These are phyloP conservation scores for Blastomussa wellsi DNA, from an alignment of 92 coral and sea anemone species.

Conservation along the genomic window DNA sequence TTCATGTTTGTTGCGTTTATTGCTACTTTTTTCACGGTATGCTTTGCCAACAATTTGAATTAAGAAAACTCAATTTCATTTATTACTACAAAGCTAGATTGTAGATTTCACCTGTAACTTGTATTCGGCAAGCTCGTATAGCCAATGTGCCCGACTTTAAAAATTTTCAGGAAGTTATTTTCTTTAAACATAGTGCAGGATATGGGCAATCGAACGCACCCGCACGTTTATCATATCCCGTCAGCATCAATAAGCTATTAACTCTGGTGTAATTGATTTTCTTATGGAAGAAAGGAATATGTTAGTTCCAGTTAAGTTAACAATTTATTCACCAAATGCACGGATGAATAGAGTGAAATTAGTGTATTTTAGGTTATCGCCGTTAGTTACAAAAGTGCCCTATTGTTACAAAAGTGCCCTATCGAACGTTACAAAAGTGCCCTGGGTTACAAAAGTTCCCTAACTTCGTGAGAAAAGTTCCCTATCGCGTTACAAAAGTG, in stretches of 20 bases:
- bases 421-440: not conserved
- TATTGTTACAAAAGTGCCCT: not conserved
- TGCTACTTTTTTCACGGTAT: not conserved
- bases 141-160: not conserved
- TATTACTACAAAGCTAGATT: not conserved
- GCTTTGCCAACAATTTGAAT: conserved; percentile 1
- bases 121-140: not conserved
- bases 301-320: not conserved
- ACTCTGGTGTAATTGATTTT: not conserved
- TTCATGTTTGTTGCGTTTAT: not conserved
- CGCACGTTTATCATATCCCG: not conserved
- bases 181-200: not conserved
- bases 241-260: not conserved
- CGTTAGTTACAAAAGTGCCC: not conserved
- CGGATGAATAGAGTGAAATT: no score
- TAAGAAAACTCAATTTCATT: not conserved
- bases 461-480: not conserved
- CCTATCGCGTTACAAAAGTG: not conserved
- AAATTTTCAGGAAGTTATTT: not conserved
- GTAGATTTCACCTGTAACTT: not conserved
- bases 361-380: no score
- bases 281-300: not conserved
- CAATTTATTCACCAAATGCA: no score
- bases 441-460: not conserved
- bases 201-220: not conserved